Evolutionary conservation across 2,797 vertebrate species (phyloP).

Genomic region (Erpetoichthys calabaricus): DNA sequence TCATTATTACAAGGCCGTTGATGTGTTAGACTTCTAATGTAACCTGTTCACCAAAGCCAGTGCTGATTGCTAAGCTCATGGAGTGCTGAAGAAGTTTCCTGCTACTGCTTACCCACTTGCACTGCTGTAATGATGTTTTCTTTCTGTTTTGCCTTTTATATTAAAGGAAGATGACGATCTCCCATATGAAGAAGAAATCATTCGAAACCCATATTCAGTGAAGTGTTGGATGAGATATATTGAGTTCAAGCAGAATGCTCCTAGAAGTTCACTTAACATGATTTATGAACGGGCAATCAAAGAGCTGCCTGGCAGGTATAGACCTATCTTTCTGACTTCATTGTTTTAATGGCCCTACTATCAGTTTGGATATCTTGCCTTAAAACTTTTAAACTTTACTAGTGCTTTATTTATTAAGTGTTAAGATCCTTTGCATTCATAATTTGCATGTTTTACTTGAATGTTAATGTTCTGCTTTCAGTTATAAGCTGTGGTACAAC

Average conservation of each 20-base stretch:
- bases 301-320: constrained; percentile 79
- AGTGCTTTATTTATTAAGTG: no score
- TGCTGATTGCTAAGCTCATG: no score
- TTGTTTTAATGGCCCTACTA: neutral
- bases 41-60: no score
- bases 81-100: no score
- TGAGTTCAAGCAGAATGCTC: constrained; percentile 68
- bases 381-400: neutral
- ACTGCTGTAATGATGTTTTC: neutral
- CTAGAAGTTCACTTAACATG: constrained; percentile 63
- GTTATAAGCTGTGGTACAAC: constrained; percentile 88
- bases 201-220: constrained; percentile 82
- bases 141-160: neutral
- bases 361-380: neutral
- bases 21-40: no score
- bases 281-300: constrained; percentile 81
- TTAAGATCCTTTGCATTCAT: no score
- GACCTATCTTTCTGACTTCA: neutral
- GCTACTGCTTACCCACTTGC: neutral
- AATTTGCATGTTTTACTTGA: no score
- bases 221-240: constrained; percentile 90
- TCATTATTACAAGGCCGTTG: no score
- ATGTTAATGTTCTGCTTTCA: constrained; percentile 22
- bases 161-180: constrained; percentile 78
- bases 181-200: constrained; percentile 84